Percentiles rank a stretch among this genome's conserved stretches.
These are phyloP conservation scores for Bothrops alternatus DNA, from an alignment of 2,797 vertebrate species.

Conservation along the genomic window DNA sequence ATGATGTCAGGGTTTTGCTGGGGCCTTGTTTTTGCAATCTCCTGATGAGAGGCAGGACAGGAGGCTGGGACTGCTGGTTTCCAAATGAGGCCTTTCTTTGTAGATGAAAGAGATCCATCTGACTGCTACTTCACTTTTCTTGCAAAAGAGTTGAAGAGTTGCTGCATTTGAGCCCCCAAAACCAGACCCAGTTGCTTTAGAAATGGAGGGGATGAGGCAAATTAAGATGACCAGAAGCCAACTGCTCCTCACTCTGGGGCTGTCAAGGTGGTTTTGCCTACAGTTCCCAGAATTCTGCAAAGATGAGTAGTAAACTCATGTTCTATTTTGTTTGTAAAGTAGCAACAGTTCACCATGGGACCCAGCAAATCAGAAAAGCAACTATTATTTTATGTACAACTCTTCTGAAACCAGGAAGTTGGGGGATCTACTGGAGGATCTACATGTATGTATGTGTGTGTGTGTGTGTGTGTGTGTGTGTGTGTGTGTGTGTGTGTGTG, in stretches of 20 bases:
- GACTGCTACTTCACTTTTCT: not conserved
- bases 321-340: no score
- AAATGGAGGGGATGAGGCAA: not conserved
- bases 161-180: not conserved
- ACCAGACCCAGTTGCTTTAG: not conserved
- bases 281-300: no score
- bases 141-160: not conserved
- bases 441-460: no score
- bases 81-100: not conserved
- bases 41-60: not conserved
- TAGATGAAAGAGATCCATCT: not conserved
- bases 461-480: no score
- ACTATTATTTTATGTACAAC: no score
- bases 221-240: not conserved
- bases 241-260: not conserved
- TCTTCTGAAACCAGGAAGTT: no score
- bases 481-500: no score
- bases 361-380: no score
- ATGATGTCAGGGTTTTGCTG: not conserved
- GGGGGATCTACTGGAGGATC: no score
- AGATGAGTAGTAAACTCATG: no score
- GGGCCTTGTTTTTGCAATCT: constrained; percentile 7
- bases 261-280: no score
- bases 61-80: not conserved
- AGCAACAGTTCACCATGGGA: no score